Evolutionary conservation across 2,113 vertebrate species (phyloP).

Genomic region (Caranx ignobilis): DNA sequence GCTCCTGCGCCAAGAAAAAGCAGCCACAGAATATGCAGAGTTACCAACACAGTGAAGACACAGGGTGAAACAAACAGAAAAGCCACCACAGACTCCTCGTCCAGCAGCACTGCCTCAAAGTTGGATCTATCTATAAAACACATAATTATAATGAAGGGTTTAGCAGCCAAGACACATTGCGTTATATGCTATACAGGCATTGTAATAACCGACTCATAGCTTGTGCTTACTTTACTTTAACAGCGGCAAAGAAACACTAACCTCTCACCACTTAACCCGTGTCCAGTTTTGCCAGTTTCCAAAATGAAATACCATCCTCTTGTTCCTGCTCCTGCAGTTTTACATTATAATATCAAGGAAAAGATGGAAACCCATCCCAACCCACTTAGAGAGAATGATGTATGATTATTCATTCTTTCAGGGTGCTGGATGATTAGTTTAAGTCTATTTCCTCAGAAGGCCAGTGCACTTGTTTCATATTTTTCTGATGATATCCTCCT

Average conservation of each 20-base stretch:
- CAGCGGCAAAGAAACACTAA: conserved; percentile 31
- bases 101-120: conserved; percentile 32
- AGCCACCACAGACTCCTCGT: conserved; percentile 42
- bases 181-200: not conserved
- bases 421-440: not conserved
- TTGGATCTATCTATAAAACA: conserved; percentile 35
- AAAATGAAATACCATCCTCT: conserved; percentile 1
- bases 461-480: not conserved
- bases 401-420: not conserved
- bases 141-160: conserved; percentile 32
- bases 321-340: not conserved
- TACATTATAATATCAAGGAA: not conserved
- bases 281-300: conserved; percentile 18
- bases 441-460: not conserved
- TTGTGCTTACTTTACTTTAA: conserved; percentile 19
- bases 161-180: conserved; percentile 5
- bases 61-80: conserved; percentile 27
- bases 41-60: conserved; percentile 68
- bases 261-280: conserved; percentile 19
- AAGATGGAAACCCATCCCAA: not conserved
- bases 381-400: no score
- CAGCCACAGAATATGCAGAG: conserved; percentile 72
- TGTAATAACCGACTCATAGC: conserved; percentile 11
- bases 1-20: conserved; percentile 65
- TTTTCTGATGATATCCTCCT: not conserved